Base-by-base conservation (phyloP, 2,797 vertebrate species). In the Paratrypauchen microcephalus region DNA sequence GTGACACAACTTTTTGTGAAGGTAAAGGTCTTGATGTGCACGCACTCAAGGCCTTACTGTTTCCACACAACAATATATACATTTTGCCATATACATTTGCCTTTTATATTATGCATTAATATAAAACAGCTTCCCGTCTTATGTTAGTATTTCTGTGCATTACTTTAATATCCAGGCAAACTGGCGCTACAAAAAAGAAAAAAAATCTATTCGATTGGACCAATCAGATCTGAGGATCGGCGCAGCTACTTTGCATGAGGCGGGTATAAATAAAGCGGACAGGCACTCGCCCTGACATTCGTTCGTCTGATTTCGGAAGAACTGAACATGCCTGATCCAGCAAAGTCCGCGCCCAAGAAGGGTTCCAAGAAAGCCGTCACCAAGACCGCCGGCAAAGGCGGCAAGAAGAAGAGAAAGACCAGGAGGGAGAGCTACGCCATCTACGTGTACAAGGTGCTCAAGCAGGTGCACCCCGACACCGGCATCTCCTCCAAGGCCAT, bases 401-500 rank as follows among this genome's bases (percentile, higher is more conserved):
- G 56, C 56, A 57, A 57, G 47, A 54, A 48, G 47, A 28, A n/a
- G 64, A 41, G 64, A 50, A 54, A 52, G 64, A 32, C 75, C 70
- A 76, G 90, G 0, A 89, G 88, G 65, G 89, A 91, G 62, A 91
- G 90, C 6, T 65, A 69, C 0, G 89, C 78, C 0, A 66, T 84
- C 0, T 86, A 70, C 0, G 39, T 57, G 0, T 82, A 87, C 24
- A 81, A 83, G 21, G 71, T 83, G 4, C 59, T 86, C 66, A 87
- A 91, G 61, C 90, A 91, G 56, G 90, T 91, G 0, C 90, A 91
- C 2, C 88, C 91, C 0, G 90, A 91, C 26, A 91, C 90, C 0
- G 90, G 90, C 2, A 91, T 91, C 19, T 91, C 90, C 0, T 90
- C 89, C 1, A 91, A 91, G 6, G 90, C 90, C 0, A 91, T 91